Base-by-base conservation (phyloP, 2,888 invertebrate species). In the Microctonus hyperodae region DNA sequence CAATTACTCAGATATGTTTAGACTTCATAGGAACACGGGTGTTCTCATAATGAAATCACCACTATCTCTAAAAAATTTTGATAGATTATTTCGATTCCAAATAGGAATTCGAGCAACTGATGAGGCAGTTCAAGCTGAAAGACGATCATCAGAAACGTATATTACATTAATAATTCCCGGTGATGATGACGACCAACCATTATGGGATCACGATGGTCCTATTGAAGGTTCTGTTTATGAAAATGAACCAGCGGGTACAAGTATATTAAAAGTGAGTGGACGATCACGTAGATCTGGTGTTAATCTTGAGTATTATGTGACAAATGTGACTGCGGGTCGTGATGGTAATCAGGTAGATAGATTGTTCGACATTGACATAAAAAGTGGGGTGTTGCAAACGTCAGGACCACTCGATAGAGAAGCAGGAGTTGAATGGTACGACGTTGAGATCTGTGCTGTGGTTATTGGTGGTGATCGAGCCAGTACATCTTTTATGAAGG, bases 301-400 rank as follows among this genome's bases (percentile, higher is more conserved):
- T 67, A 89, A 88, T 82, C 65, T 96, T 83, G 94, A 94, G 84
- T 96, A 94, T 86, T 96, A 94, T 85, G 92, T 97, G 83, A 94
- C 94, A 77, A 92, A 92, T 86, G 92, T 92, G 83, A 92, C 92
- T 78, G 85, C 83, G 67, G 90, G 89, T 81, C 85, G 84, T 73
- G 87, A 85, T 73, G 91, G 91, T 70, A 88, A 87, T 74, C 92
- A 93, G 86, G 93, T 94, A 81, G 94, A 95, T 86, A 89, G 94
- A 79, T 87, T 95, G 77, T 98, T 98, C 84, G 94, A 94, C 81
- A 92, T 98, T 79, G 96, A 97, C 85, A 90, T 93, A 23, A 92
- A 92, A 74, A 87, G 93, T 79, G 97, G 97, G 56, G 92, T 95
- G 77, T 86, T 98, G 74, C 93, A 94, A 53, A 95, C 95, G 16